Evolutionary conservation across 2,888 invertebrate genomes (phyloP), one percentile per base, ranked within the genome.

Genomic region (Stenodera caucasica): DNA sequence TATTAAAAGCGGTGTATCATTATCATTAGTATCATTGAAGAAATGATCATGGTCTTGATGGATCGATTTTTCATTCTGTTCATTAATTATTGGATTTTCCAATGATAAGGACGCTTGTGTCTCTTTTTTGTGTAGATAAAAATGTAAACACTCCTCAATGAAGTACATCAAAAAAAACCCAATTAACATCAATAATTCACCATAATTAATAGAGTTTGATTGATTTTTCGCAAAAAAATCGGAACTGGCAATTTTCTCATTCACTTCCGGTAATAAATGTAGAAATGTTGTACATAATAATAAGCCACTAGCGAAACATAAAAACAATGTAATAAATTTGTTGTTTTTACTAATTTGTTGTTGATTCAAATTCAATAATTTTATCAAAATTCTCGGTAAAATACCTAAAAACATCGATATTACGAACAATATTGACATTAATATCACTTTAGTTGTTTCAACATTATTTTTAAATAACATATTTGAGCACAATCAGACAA

Each of bases 251-350:
- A 92, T 84, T 58, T 85, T 85, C 70, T 92, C 89, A 9, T 85
- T 81, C 0, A 93, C 89, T 81, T 93, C 93, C 1, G 93, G 93
- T 57, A 92, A 81, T 70, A 94, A 81, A 73, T 94, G 93, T 67
- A 92, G 79, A 75, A 94, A 92, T 4, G 92, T 92, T 2, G 93
- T 93, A 64, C 89, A 88, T 37, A 94, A 80, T 15, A 94, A 81
- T 0, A 93, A 92, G 9, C 93, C 93, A n/a, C 92, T 93, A 14
- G 92, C 93, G 67, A 92, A 89, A 53, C 78, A 77, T n/a, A 90
- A 88, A 21, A 93, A 81, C 23, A 91, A 78, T 15, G 88, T 84
- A 8, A 84, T 85, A 4, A 81, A 78, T 68, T 81, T 82, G 73
- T 85, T 80, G 33, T 84, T 78, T 61, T 82, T 82, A 0, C 83